These are phyloP conservation scores for Crambe crambe DNA, from an alignment of 37 sponge, comb jelly and placozoan species.

Conservation along the genomic window DNA sequence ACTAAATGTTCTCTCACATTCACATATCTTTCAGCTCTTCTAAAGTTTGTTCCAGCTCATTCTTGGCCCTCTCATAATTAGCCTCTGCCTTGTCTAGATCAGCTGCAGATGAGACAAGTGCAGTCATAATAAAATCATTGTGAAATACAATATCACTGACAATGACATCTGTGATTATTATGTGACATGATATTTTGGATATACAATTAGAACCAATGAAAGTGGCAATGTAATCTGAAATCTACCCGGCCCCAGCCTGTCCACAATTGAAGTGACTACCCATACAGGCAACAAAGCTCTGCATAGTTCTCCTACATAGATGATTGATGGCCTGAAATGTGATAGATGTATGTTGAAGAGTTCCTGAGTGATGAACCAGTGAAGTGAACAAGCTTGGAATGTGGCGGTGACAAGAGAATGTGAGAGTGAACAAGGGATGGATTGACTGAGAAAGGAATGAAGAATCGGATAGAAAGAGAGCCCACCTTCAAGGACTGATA, in stretches of 20 bases:
- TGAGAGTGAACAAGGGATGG: background rate
- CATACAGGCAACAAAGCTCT: no score
- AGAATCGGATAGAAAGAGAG: background rate
- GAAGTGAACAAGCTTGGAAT: no score
- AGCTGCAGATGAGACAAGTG: constrained; percentile 26
- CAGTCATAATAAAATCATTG: background rate
- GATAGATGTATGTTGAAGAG: no score
- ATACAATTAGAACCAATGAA: no score
- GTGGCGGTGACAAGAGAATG: background rate
- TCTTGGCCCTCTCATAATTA: constrained; percentile 70
- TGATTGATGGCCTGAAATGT: no score
- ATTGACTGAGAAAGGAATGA: background rate
- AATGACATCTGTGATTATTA: no score
- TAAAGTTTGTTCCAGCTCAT: constrained; percentile 66
- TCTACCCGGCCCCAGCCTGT: no score
- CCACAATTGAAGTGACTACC: no score
- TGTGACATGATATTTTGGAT: no score
- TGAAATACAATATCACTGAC: background rate
- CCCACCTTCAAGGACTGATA: constrained; percentile 38
- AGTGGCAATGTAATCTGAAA: no score
- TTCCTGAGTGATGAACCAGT: no score
- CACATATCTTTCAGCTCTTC: constrained; percentile 69
- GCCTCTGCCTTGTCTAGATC: constrained; percentile 72
- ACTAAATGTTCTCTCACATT: background rate
- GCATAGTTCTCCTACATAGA: no score